Percentiles rank a stretch among this genome's conserved stretches.
phyloP scores from a whole-genome alignment of 2,113 vertebrate genomes.

The Triplophysa siluroides region DNA sequence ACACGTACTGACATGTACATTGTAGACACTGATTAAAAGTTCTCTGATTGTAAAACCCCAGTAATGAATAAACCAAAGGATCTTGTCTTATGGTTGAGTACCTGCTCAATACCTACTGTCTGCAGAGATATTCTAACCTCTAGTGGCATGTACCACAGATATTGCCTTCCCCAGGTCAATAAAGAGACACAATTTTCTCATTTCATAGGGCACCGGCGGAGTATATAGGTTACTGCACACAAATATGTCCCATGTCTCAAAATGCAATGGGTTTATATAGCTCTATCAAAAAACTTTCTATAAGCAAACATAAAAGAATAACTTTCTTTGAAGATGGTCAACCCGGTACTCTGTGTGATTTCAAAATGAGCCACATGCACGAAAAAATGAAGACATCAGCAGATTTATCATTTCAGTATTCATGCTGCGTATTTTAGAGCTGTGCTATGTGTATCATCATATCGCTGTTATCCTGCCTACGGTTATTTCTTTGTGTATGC shows the following conservation, averaged over 20 bases:
- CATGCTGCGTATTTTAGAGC: conserved; percentile 25
- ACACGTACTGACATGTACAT: not conserved
- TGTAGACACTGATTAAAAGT: not conserved
- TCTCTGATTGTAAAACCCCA: not conserved
- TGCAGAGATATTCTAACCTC: conserved; percentile 13
- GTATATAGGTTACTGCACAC: not conserved
- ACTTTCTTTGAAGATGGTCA: conserved; percentile 27
- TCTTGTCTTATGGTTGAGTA: not conserved
- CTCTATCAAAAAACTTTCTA: conserved; percentile 39
- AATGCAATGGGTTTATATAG: conserved; percentile 27
- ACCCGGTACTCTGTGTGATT: conserved; percentile 35
- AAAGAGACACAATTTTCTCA: conserved; percentile 11
- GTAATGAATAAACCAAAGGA: conserved; percentile 16
- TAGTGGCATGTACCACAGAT: conserved; percentile 7
- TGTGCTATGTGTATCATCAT: conserved; percentile 13
- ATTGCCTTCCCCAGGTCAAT: conserved; percentile 22
- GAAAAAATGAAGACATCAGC: conserved; percentile 48
- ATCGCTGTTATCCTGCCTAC: conserved; percentile 20
- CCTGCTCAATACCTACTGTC: conserved; percentile 17
- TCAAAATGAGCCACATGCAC: conserved; percentile 28
- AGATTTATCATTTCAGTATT: conserved; percentile 37
- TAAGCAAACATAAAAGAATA: conserved; percentile 37
- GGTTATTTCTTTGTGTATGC: conserved; percentile 30
- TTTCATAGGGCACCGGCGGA: not conserved
- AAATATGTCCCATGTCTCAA: not conserved